Evolutionary conservation across 2,888 invertebrate genomes (phyloP).

Genomic region (Tubulanus polymorphus): DNA sequence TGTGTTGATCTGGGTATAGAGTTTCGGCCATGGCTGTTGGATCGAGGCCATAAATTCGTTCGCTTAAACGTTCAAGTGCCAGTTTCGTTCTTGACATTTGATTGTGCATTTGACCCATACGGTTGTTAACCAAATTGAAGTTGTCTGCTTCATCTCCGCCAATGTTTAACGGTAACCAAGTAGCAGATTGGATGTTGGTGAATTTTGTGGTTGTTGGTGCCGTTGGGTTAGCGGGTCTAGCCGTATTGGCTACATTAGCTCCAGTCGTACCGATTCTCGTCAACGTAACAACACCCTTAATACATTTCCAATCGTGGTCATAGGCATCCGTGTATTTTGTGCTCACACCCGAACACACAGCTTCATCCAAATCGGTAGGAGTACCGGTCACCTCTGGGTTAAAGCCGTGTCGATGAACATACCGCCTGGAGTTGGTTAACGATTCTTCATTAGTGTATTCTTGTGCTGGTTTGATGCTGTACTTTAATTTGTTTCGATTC

Average conservation of each 20-base stretch:
- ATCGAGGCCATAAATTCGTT: not conserved
- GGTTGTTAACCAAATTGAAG: no score
- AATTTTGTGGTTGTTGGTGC: not conserved
- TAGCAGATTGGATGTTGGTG: not conserved
- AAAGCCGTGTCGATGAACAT: not conserved
- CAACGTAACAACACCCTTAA: not conserved
- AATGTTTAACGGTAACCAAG: not conserved
- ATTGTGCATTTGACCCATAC: not conserved
- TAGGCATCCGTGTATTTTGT: not conserved
- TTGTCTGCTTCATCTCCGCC: not conserved
- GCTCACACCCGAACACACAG: not conserved
- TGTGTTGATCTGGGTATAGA: not conserved
- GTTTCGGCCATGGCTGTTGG: not conserved
- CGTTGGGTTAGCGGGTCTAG: not conserved
- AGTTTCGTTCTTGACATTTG: not conserved
- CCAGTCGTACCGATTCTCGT: not conserved
- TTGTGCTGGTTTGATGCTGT: not conserved
- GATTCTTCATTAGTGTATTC: not conserved
- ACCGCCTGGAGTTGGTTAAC: not conserved
- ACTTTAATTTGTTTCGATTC: not conserved
- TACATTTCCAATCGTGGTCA: not conserved
- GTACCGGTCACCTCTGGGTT: not conserved
- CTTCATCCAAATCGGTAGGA: not conserved
- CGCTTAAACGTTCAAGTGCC: not conserved
- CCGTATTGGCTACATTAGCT: not conserved